Conservation (phyloP, 2,888 invertebrate species). For the Corythucha ciliata region DNA sequence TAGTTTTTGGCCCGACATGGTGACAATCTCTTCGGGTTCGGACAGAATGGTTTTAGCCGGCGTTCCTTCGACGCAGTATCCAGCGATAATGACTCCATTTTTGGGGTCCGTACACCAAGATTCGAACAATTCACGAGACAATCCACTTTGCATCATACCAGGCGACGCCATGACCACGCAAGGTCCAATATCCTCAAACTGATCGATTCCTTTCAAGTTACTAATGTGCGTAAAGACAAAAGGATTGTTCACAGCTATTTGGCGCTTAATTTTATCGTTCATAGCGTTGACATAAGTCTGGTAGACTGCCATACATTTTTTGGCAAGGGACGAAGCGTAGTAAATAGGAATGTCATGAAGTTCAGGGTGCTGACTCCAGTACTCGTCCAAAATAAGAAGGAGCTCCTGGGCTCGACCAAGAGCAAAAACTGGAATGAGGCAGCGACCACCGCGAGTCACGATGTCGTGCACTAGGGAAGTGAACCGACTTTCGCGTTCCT, state of each 20-base stretch:
- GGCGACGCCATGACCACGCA: slow-evolving; percentile 99
- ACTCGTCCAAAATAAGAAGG: slow-evolving; percentile 89
- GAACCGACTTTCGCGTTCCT: slow-evolving; percentile 90
- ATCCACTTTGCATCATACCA: slow-evolving; percentile 99
- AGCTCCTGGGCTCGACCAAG: slow-evolving; percentile 94
- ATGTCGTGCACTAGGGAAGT: slow-evolving; percentile 89
- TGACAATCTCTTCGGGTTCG: slow-evolving; percentile 94
- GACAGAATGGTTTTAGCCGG: slow-evolving; percentile 87
- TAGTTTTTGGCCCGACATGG: slow-evolving; percentile 90
- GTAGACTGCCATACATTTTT: slow-evolving; percentile 99
- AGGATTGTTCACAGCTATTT: slow-evolving; percentile 96
- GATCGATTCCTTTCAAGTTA: slow-evolving; percentile 93
- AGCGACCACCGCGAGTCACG: slow-evolving; percentile 91
- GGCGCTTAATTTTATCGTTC: slow-evolving; percentile 93
- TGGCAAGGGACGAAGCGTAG: slow-evolving; percentile 97
- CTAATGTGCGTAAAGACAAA: slow-evolving; percentile 98
- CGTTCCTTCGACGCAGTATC: slow-evolving; percentile 84
- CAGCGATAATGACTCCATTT: slow-evolving; percentile 96
- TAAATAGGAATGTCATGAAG: slow-evolving; percentile 98
- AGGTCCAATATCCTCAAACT: slow-evolving; percentile 98
- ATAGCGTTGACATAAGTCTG: slow-evolving; percentile 99
- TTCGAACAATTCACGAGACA: slow-evolving; percentile 95
- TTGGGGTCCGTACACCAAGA: slow-evolving; percentile 97
- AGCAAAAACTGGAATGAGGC: slow-evolving; percentile 97
- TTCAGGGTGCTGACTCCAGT: slow-evolving; percentile 94